Evolutionary conservation across 2,888 invertebrate species (phyloP).

Genomic region (Bruchidius siliquastri): DNA sequence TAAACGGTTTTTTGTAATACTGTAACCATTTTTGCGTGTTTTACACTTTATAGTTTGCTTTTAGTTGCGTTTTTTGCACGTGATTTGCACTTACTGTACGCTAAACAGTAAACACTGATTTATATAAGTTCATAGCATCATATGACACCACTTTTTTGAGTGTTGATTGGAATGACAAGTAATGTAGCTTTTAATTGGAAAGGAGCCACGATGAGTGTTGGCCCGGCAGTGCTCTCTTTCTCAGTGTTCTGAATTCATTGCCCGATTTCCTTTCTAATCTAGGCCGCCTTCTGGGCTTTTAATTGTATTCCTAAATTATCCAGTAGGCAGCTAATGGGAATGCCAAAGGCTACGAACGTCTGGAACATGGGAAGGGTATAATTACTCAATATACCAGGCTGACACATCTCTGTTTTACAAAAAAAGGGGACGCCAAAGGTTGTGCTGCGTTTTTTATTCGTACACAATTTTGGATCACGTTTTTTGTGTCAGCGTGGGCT

Average conservation of each 20-base stretch:
- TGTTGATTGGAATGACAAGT: neutral
- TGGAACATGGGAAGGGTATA: neutral
- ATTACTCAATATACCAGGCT: neutral
- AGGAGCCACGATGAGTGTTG: neutral
- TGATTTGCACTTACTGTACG: too few species aligned
- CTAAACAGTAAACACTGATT: too few species aligned
- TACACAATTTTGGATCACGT: too few species aligned
- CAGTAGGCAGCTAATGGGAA: neutral
- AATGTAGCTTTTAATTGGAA: neutral
- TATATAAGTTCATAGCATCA: too few species aligned
- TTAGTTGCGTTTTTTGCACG: too few species aligned
- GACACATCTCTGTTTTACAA: neutral
- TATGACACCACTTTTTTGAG: neutral
- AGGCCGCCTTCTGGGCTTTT: neutral
- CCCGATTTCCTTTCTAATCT: neutral
- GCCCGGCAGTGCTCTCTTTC: neutral
- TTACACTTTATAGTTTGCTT: too few species aligned
- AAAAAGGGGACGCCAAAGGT: neutral
- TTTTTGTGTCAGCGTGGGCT: too few species aligned
- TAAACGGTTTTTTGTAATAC: too few species aligned
- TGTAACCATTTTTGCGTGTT: too few species aligned
- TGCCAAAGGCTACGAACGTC: neutral
- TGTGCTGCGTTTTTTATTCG: too few species aligned
- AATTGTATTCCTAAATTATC: neutral
- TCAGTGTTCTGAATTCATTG: neutral